Conservation (phyloP, 2,797 vertebrate genomes). For the Scleropages formosus region DNA sequence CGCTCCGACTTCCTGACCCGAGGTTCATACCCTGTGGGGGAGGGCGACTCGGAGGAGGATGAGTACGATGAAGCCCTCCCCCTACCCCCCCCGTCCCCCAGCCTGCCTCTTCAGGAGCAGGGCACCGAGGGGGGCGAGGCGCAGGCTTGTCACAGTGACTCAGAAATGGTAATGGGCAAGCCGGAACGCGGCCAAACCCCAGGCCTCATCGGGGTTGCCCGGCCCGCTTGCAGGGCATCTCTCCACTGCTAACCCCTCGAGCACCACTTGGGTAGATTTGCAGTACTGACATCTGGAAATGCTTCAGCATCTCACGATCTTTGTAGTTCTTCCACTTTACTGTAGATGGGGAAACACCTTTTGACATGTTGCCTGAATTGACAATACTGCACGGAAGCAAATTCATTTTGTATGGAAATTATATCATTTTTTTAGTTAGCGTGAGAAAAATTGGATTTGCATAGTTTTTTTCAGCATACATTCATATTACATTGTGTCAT, state of each 20-base stretch:
- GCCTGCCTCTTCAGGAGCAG: constrained; percentile 76
- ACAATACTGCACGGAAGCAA: neutral
- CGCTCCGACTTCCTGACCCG: constrained; percentile 99
- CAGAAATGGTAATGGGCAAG: constrained; percentile 93
- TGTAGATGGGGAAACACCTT: constrained; percentile 31
- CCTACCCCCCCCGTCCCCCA: constrained; percentile 78
- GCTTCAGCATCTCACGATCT: constrained; percentile 46
- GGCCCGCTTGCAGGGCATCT: constrained; percentile 54
- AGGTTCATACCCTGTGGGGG: constrained; percentile 79
- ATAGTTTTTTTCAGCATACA: too few relatives aligned
- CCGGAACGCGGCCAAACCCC: constrained; percentile 18
- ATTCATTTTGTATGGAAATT: neutral
- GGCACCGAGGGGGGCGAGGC: constrained; percentile 71
- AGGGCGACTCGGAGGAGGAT: constrained; percentile 91
- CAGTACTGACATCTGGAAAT: constrained; percentile 58
- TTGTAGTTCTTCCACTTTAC: constrained; percentile 27
- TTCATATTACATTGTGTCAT: too few relatives aligned
- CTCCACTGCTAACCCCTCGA: constrained; percentile 73
- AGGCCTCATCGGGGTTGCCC: constrained; percentile 48
- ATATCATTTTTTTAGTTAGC: neutral
- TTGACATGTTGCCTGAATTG: constrained; percentile 18
- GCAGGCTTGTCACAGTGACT: constrained; percentile 97
- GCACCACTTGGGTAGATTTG: constrained; percentile 48
- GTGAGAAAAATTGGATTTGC: too few relatives aligned
- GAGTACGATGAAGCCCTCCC: constrained; percentile 76